Percentiles rank a stretch among this genome's conserved stretches.
Evolutionary conservation across 2,797 vertebrate genomes (phyloP).

Genomic region (Cygnus olor): DNA sequence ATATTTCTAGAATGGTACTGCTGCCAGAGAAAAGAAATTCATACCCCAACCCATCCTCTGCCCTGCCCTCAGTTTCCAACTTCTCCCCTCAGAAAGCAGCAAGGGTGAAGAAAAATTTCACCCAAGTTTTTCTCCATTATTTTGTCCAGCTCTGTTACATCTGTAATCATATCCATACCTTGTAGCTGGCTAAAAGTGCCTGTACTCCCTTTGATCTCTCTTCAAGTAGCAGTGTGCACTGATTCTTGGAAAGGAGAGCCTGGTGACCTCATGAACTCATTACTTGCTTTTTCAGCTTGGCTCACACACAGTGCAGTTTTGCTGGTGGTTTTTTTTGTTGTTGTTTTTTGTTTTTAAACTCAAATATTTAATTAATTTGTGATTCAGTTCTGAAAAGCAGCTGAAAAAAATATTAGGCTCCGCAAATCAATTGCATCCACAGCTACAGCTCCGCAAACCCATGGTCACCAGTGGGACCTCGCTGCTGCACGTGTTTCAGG

Average conservation of each 20-base stretch:
- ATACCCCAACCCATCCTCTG: background rate
- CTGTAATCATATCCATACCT: background rate
- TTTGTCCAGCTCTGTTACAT: background rate
- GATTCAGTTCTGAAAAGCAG: background rate
- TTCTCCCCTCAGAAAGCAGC: background rate
- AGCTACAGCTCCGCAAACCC: background rate
- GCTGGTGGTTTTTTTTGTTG: too few relatives aligned
- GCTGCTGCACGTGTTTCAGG: background rate
- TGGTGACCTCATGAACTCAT: background rate
- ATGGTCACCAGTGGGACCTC: background rate
- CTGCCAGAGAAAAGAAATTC: background rate
- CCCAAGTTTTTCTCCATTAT: background rate
- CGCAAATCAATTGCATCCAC: background rate
- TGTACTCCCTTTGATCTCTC: background rate
- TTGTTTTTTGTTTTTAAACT: background rate
- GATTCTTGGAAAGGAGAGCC: background rate
- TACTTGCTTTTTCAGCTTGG: background rate
- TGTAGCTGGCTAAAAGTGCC: background rate
- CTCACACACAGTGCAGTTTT: background rate
- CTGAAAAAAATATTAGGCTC: background rate
- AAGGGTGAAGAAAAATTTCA: background rate
- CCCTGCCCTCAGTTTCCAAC: background rate
- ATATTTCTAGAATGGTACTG: background rate
- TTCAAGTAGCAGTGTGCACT: background rate
- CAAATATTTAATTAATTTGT: constrained; percentile 12